phyloP scores from a whole-genome alignment of 1,140 invertebrate genomes.

The Euura saliciscinereae region DNA sequence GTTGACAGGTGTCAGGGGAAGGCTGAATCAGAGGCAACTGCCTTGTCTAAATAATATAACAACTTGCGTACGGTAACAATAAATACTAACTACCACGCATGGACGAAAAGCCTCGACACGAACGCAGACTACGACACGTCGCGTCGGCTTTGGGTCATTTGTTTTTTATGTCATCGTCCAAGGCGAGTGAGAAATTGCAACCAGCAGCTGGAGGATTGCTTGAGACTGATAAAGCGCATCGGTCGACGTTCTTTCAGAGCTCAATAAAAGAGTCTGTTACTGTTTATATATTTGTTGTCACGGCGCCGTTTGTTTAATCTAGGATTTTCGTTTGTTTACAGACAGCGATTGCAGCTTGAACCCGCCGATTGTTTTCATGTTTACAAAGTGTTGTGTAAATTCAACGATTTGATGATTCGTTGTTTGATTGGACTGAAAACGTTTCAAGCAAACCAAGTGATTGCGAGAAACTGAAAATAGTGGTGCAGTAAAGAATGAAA shows the following conservation, averaged over 20 bases:
- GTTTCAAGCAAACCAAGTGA: not conserved
- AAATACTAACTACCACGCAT: not conserved
- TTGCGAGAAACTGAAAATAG: not conserved
- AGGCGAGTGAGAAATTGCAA: too few species aligned
- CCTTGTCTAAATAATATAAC: not conserved
- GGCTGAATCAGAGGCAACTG: not conserved
- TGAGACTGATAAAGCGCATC: too few species aligned
- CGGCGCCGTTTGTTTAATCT: not conserved
- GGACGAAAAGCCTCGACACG: too few species aligned
- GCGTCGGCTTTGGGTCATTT: too few species aligned
- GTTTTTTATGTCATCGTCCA: too few species aligned
- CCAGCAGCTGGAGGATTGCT: too few species aligned
- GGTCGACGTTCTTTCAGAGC: not conserved
- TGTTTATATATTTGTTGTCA: not conserved
- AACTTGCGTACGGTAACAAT: not conserved
- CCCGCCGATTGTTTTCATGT: slow-evolving; percentile 1
- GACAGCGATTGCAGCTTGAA: slow-evolving; percentile 2
- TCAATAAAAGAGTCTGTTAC: not conserved
- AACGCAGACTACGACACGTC: too few species aligned
- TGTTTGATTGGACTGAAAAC: not conserved
- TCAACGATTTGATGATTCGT: not conserved
- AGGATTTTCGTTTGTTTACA: slow-evolving; percentile 2
- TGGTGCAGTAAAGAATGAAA: not conserved
- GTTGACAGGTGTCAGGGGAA: not conserved
- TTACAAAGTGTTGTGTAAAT: slow-evolving; percentile 5